These are phyloP conservation scores for Geodia barretti DNA, from an alignment of 37 sponge, comb jelly and placozoan species.

Conservation along the genomic window DNA sequence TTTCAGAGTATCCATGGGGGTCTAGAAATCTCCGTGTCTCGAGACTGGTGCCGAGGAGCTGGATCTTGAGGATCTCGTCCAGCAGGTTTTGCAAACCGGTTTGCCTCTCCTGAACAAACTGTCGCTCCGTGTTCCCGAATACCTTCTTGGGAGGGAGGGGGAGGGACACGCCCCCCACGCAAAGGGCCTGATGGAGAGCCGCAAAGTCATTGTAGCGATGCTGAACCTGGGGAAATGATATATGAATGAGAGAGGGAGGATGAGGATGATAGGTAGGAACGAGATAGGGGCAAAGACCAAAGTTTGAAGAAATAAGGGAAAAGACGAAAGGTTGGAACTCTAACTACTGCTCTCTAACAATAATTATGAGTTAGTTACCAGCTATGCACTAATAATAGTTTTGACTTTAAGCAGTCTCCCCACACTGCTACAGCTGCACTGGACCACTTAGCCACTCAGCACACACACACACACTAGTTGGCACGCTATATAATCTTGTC, in stretches of 20 bases:
- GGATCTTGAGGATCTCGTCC: constrained; percentile 37
- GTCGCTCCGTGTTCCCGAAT: constrained; percentile 66
- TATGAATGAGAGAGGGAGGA: neutral
- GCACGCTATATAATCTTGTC: too few species aligned
- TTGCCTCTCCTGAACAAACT: constrained; percentile 65
- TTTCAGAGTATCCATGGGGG: constrained; percentile 55
- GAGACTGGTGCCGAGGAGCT: constrained; percentile 37
- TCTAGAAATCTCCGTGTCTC: constrained; percentile 72
- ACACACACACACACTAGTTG: too few species aligned
- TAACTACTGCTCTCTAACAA: neutral
- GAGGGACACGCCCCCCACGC: constrained; percentile 50
- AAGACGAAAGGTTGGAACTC: neutral
- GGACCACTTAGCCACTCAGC: too few species aligned
- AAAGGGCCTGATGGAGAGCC: constrained; percentile 39
- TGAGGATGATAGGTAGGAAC: neutral
- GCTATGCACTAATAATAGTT: too few species aligned
- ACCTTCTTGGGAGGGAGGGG: constrained; percentile 86
- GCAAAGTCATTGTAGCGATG: constrained; percentile 84
- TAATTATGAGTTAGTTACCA: too few species aligned
- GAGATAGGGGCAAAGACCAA: neutral
- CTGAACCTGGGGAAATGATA: constrained; percentile 32
- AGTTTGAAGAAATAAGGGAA: neutral
- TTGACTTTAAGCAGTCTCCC: too few species aligned
- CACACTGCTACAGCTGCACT: too few species aligned
- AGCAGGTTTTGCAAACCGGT: constrained; percentile 62